Evolutionary conservation across 2,797 vertebrate genomes (phyloP).

Genomic region (Argyrosomus regius): DNA sequence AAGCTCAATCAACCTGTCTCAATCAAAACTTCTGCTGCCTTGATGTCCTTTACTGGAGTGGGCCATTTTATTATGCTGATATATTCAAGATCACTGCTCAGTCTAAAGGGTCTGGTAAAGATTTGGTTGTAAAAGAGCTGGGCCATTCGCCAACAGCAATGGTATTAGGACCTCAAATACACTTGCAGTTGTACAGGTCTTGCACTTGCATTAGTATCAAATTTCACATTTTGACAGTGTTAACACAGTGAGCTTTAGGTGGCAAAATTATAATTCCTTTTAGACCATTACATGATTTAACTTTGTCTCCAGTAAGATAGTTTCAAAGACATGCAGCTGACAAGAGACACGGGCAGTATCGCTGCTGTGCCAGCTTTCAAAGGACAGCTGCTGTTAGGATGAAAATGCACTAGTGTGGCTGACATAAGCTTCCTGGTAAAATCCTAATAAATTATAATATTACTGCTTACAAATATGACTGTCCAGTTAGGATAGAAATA

Average conservation of each 20-base stretch:
- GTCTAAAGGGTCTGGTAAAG: slow-evolving; percentile 43
- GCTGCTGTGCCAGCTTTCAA: slow-evolving; percentile 21
- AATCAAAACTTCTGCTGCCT: slow-evolving; percentile 37
- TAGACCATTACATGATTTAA: slow-evolving; percentile 24
- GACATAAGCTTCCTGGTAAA: slow-evolving; percentile 12
- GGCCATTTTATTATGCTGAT: slow-evolving; percentile 41
- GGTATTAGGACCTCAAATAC: slow-evolving; percentile 42
- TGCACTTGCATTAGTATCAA: slow-evolving; percentile 12
- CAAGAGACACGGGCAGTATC: background rate
- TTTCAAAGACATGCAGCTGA: slow-evolving; percentile 41
- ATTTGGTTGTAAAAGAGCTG: slow-evolving; percentile 45
- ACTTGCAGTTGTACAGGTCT: background rate
- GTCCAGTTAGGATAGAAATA: slow-evolving; percentile 32
- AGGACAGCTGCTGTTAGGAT: slow-evolving; percentile 33
- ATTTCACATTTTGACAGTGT: slow-evolving; percentile 32
- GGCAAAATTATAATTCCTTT: slow-evolving; percentile 23
- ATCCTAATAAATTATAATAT: slow-evolving; percentile 11
- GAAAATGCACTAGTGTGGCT: slow-evolving; percentile 8
- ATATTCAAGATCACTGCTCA: slow-evolving; percentile 46
- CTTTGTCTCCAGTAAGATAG: slow-evolving; percentile 35
- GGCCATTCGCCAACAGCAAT: slow-evolving; percentile 46
- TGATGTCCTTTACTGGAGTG: slow-evolving; percentile 28
- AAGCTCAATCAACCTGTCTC: slow-evolving; percentile 47
- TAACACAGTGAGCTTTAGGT: slow-evolving; percentile 6
- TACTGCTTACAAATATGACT: slow-evolving; percentile 32